Conservation (phyloP, 1,140 invertebrate species). For the Drosophila biarmipes region DNA sequence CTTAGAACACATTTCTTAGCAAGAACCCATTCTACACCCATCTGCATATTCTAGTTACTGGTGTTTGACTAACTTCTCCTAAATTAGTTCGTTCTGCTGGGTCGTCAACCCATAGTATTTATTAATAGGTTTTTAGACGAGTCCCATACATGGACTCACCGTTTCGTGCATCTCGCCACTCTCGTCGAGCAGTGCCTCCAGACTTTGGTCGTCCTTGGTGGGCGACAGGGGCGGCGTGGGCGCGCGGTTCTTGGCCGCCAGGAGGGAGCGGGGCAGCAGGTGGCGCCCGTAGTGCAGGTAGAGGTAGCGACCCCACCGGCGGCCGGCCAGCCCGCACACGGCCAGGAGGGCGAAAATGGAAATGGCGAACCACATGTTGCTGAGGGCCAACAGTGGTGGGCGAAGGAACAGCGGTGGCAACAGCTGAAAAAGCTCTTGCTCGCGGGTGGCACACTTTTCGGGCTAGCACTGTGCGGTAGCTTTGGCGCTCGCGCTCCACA, state of each 20-base stretch:
- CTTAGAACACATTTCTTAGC: too few relatives aligned
- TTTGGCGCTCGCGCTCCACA: conserved; percentile 40
- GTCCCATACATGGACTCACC: conserved; percentile 53
- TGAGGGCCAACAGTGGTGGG: conserved; percentile 5
- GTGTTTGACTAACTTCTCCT: too few relatives aligned
- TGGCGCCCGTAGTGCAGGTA: conserved; percentile 80
- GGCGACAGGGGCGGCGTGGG: conserved; percentile 78
- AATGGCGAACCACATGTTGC: conserved; percentile 79
- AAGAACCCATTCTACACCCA: too few relatives aligned
- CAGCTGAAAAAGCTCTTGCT: conserved; percentile 26
- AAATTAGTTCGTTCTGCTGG: too few relatives aligned
- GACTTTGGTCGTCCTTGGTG: conserved; percentile 79
- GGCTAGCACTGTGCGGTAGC: conserved; percentile 60
- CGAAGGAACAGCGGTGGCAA: background rate
- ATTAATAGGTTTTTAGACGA: too few relatives aligned
- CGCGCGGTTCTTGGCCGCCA: conserved; percentile 73
- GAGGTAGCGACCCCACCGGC: conserved; percentile 77
- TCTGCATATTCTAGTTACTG: too few relatives aligned
- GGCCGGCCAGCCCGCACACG: conserved; percentile 67
- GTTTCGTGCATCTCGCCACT: conserved; percentile 84
- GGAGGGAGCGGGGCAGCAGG: conserved; percentile 73
- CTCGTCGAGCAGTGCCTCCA: conserved; percentile 78
- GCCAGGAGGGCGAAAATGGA: conserved; percentile 57
- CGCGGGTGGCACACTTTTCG: conserved; percentile 26
- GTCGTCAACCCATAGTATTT: too few relatives aligned